Evolutionary conservation across 64 coral and sea anemone species (phyloP), one percentile per base, ranked within the genome.

Genomic region (Platygyra sinensis): DNA sequence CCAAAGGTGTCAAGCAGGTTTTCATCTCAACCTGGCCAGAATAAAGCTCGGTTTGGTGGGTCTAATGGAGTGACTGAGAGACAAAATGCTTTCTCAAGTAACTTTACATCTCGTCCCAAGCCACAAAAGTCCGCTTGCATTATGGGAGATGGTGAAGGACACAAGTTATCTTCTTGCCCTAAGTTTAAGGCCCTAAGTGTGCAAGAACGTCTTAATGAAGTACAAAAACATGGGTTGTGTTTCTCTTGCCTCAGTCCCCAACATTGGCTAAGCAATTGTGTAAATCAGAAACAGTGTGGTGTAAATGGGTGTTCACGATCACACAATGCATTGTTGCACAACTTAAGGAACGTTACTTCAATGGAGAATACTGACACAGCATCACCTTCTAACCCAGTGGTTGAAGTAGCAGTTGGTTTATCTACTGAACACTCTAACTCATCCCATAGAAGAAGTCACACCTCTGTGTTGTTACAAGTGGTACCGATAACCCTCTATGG

Each of bases 311-410:
- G 86, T 57, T 31, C 51, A 30, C 20, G 55, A 61, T 29, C 71
- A 9, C 52, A 87, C 73, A 73, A 87, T 75, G 86, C 72, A 13
- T 52, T 87, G n/a, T 60, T 87, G 54, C 86, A 87, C 52, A 59
- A 54, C 17, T 33, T 74, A 29, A 60, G 86, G 46, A 76, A 74
- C 19, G 30, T 52, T 33, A 46, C 42, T 46, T 46, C 42, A 46
- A 46, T 46, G 42, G 42, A 46, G 42, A 46, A 46, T 46, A 46
- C 5, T 46, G 59, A 62, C 8, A 10, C 22, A 57, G 54, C 10
- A 16, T 57, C 54, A 14, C 6, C 54, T 57, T 15, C 15, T 16
- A 57, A 57, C 54, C 54, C 54, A 57, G 54, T 12, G 15, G 54
- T 16, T 14, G 6, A 57, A 57, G 54, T 13, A 16, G 54, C 10